Conservation (phyloP, 2,888 invertebrate genomes). For the Hirtodrosophila confusa region DNA sequence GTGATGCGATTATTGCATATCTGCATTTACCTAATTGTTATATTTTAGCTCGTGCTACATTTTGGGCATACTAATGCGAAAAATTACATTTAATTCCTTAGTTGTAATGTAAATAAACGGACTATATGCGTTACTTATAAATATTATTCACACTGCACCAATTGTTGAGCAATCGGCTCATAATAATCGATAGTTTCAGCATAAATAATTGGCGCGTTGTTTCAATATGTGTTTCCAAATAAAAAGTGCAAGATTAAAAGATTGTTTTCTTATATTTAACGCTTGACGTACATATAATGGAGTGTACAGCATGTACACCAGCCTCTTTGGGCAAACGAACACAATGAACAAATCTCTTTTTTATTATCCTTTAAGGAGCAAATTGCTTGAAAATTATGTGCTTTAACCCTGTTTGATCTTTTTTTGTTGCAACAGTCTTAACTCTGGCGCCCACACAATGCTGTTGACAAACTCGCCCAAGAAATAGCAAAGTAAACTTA, state of each 20-base stretch:
- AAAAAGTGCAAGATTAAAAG: neutral
- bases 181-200: constrained; percentile 13
- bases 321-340: constrained; percentile 29
- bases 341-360: constrained; percentile 17
- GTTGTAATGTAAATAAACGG: no score
- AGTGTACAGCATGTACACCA: constrained; percentile 19
- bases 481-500: constrained; percentile 87
- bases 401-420: constrained; percentile 44
- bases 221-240: neutral
- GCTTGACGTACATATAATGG: constrained; percentile 3
- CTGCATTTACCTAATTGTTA: neutral
- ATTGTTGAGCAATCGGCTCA: constrained; percentile 11
- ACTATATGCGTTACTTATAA: neutral
- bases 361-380: neutral
- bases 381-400: neutral
- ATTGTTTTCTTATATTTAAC: constrained; percentile 10
- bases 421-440: constrained; percentile 81
- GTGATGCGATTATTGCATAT: constrained; percentile 24
- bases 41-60: neutral
- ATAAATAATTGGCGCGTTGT: neutral
- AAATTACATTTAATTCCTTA: no score
- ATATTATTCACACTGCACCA: neutral
- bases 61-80: no score
- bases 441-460: constrained; percentile 89
- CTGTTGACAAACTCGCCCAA: constrained; percentile 89